Base-by-base conservation (phyloP, 2,113 vertebrate genomes). In the Gobiocypris rarus region DNA sequence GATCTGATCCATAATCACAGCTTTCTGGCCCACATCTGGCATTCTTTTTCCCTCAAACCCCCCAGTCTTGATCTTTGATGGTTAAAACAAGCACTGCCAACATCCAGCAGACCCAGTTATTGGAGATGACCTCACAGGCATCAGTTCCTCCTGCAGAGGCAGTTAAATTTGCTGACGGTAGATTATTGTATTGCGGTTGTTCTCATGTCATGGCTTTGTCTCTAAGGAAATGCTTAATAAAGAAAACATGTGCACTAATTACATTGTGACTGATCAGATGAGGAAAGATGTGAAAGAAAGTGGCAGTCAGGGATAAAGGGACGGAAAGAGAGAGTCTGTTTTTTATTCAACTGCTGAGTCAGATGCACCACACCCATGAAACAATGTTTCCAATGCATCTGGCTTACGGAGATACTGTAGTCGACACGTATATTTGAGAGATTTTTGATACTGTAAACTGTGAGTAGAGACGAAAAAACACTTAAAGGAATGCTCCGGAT, bases 161-260 rank as follows among this genome's bases (percentile, higher is more conserved):
- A 52, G 34, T 26, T 28, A 43, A 28, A 61, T 34, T 45, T 17
- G 67, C 77, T 81, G 84, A 58, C 9, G 14, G 13, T 61, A 75
- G 65, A 63, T 76, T 58, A 82, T 80, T 38, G 26, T 41, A n/a
- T 59, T 24, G 59, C 9, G 75, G 70, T 73, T 22, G 22, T 41
- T 81, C 59, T 81, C 11, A 73, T 81, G 61, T 86, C 58, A 79
- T 59, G 70, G 82, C 7, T 45, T 52, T 43, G 28, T 56, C 34
- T 71, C 58, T 45, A 19, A 59, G 75, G 73, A 83, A 75, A 54
- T 43, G 84, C 43, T n/a, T 24, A 50, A 22, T 48, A 75, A 78
- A 81, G 52, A 83, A 86, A 82, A 71, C 75, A 83, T 9, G 24
- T 82, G 82, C 65, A 22, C 41, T 82, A 81, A 85, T 83, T 63